Evolutionary conservation across 2,888 invertebrate species (phyloP), one percentile per base, ranked within the genome.

Genomic region (Spisula solida): DNA sequence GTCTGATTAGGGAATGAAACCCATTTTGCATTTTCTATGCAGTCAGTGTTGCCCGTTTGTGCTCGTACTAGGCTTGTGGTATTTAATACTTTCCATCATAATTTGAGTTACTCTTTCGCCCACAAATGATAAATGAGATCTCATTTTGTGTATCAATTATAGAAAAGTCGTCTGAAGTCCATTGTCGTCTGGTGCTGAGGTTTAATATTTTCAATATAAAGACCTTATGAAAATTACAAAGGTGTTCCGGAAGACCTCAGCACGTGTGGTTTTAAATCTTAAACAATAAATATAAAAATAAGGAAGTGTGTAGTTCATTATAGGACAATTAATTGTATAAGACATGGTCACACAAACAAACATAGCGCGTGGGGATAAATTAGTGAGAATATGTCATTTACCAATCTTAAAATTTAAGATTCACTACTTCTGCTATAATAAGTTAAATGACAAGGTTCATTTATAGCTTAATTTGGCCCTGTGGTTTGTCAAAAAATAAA

Each of bases 1-100:
- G 29, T 75, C 75, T 18, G 60, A 34, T 75, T 31, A 16, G 34
- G 16, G 31, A 75, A 16, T 34, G 31, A 75, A 75, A 34, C 34
- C 29, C 14, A 75, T 75, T 75, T 75, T 75, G 75, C 75, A 75
- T 75, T 31, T 75, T 75, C 75, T 31, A 34, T 14, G 34, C 75
- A 34, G 16, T 34, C 25, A 34, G 18, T 34, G 31, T 34, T 31
- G 34, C 18, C 75, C 25, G 16, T 34, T 34, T 75, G 75, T 75
- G 5, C 29, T 18, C 16, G 75, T 75, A 14, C 29, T 8, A 75
- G 10, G 18, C 16, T 14, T 31, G 75, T 8, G 34, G 18, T 31
- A 41, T 4, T 31, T 75, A 75, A 75, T 75, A 31, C 18, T 14
- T 75, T 75, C 18, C 34, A 75, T 75, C 34, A 70, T 70, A 70